Conservation (phyloP, 1,140 invertebrate genomes). For the Apis cerana region DNA sequence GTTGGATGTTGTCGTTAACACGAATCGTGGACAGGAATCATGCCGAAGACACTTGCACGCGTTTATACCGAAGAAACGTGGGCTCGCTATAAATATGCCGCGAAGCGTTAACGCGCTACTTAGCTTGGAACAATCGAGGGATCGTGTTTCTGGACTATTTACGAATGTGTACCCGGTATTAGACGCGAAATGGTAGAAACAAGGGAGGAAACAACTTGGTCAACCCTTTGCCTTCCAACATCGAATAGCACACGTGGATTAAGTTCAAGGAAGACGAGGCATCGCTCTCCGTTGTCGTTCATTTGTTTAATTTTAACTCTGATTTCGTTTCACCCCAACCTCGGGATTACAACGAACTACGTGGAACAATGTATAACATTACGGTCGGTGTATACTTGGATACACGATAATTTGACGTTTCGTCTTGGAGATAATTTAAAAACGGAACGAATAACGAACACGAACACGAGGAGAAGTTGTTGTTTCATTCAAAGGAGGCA, state of each 20-base stretch:
- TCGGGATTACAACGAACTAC: no score
- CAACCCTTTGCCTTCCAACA: neutral
- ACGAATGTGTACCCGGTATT: neutral
- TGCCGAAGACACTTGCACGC: neutral
- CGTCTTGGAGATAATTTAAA: neutral
- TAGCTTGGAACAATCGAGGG: neutral
- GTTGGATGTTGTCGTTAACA: neutral
- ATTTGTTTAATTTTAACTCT: no score
- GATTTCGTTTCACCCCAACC: no score
- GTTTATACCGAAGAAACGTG: neutral
- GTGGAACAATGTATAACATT: no score
- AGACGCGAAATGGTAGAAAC: neutral
- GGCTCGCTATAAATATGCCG: neutral
- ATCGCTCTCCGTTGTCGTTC: no score
- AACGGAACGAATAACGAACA: neutral
- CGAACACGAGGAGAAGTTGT: neutral
- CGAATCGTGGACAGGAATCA: neutral
- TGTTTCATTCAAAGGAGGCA: no score
- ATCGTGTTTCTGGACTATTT: slow-evolving; percentile 6
- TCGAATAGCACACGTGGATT: no score
- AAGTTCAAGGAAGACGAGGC: no score
- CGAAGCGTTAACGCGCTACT: neutral
- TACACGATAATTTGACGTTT: neutral
- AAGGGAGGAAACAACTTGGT: neutral
- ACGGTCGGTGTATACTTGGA: neutral